Conservation (phyloP, 1,140 invertebrate species). For the Hormaphis cornu region DNA sequence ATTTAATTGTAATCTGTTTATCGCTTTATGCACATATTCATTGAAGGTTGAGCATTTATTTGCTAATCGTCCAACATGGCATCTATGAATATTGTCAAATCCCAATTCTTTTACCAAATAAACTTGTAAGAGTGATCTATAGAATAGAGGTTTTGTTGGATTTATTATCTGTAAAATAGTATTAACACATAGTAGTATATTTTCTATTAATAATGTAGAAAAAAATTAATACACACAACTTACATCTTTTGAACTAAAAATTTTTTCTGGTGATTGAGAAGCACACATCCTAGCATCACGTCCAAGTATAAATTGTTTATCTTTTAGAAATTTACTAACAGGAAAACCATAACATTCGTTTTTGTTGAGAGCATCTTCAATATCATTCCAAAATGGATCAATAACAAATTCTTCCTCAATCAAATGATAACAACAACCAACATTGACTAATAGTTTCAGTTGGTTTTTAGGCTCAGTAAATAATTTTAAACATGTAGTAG, state of each 20-base stretch:
- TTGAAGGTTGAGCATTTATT: constrained; percentile 50
- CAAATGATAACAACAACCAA: constrained; percentile 86
- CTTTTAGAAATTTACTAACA: constrained; percentile 53
- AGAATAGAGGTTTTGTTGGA: constrained; percentile 55
- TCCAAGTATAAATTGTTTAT: constrained; percentile 50
- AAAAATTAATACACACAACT: constrained; percentile 1
- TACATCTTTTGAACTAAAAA: constrained; percentile 48
- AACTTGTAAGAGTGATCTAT: constrained; percentile 64
- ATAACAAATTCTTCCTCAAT: constrained; percentile 54
- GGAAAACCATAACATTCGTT: constrained; percentile 51
- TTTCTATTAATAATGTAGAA: too few species aligned
- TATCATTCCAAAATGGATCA: constrained; percentile 36
- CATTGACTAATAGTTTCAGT: constrained; percentile 59
- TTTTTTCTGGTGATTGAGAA: constrained; percentile 62
- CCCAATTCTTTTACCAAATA: constrained; percentile 42
- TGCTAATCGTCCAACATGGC: constrained; percentile 46
- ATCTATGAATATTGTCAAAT: constrained; percentile 33
- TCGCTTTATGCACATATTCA: constrained; percentile 56
- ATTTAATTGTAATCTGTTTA: constrained; percentile 46
- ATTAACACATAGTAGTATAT: constrained; percentile 21
- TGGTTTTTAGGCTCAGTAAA: constrained; percentile 51
- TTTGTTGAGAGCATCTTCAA: constrained; percentile 31
- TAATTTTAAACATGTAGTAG: constrained; percentile 60
- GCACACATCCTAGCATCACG: constrained; percentile 74
- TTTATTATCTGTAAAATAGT: constrained; percentile 37